Conservation (phyloP, 2,888 invertebrate species). For the Sialis lutaria region DNA sequence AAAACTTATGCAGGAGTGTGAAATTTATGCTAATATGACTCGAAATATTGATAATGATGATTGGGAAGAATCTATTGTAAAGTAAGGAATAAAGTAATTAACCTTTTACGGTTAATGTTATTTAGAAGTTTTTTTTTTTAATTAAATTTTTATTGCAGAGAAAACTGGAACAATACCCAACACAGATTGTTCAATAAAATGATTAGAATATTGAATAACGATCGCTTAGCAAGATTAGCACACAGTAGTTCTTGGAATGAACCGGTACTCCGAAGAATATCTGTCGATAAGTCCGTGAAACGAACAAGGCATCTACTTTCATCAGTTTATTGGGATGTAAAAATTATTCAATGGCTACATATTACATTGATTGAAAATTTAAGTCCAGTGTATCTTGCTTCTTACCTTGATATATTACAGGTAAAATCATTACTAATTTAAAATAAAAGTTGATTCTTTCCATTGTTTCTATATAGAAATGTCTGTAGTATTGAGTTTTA, state of each 20-base stretch:
- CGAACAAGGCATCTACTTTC: conserved; percentile 50
- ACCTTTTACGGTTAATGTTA: neutral
- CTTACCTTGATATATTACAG: conserved; percentile 64
- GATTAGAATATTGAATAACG: conserved; percentile 43
- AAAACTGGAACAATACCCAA: conserved; percentile 46
- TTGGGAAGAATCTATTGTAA: conserved; percentile 51
- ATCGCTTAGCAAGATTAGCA: conserved; percentile 45
- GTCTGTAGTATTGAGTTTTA: neutral
- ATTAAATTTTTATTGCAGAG: conserved; percentile 19
- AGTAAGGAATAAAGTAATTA: conserved; percentile 23
- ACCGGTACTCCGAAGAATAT: conserved; percentile 45
- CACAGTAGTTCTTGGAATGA: conserved; percentile 40
- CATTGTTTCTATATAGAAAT: neutral
- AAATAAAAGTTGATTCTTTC: too few species aligned
- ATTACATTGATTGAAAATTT: conserved; percentile 47
- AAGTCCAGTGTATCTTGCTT: conserved; percentile 43
- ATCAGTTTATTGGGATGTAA: conserved; percentile 53
- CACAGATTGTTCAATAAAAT: conserved; percentile 46
- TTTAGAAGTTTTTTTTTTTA: neutral
- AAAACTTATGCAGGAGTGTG: conserved; percentile 53
- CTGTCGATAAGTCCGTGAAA: conserved; percentile 52
- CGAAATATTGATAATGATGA: conserved; percentile 37
- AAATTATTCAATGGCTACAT: conserved; percentile 63
- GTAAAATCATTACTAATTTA: conserved; percentile 19
- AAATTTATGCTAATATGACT: conserved; percentile 41